Conservation (phyloP, 53 echinoderm and acorn worm genomes). For the Zoroaster sp. region DNA sequence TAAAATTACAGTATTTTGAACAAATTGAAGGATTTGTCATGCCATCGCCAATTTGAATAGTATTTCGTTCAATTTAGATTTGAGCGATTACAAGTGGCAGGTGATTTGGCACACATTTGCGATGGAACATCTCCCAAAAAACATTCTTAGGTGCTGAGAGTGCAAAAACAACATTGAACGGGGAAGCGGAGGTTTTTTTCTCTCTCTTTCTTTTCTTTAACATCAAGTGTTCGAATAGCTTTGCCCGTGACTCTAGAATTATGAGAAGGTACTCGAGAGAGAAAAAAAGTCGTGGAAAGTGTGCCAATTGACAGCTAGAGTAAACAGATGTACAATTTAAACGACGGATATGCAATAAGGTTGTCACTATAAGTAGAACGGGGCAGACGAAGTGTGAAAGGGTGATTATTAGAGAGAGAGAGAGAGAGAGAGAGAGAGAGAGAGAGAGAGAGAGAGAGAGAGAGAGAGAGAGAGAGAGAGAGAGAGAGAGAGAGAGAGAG, state of each 20-base stretch:
- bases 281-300: not conserved
- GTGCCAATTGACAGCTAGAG: not conserved
- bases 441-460: not conserved
- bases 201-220: too few relatives aligned
- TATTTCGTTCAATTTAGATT: too few relatives aligned
- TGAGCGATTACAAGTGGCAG: too few relatives aligned
- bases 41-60: too few relatives aligned
- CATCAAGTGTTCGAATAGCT: too few relatives aligned
- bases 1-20: too few relatives aligned
- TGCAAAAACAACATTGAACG: not conserved
- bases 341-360: not conserved
- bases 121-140: not conserved
- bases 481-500: not conserved
- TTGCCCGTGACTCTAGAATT: not conserved
- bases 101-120: not conserved
- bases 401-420: too few relatives aligned
- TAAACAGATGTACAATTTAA: not conserved
- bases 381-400: too few relatives aligned
- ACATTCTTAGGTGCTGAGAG: not conserved
- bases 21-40: too few relatives aligned
- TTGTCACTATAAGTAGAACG: not conserved
- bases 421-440: slow-evolving; percentile 10
- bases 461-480: too few relatives aligned
- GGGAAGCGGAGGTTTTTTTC: not conserved
- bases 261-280: not conserved